phyloP scores from a whole-genome alignment of 1,140 invertebrate species.

The Heterodera schachtii region DNA sequence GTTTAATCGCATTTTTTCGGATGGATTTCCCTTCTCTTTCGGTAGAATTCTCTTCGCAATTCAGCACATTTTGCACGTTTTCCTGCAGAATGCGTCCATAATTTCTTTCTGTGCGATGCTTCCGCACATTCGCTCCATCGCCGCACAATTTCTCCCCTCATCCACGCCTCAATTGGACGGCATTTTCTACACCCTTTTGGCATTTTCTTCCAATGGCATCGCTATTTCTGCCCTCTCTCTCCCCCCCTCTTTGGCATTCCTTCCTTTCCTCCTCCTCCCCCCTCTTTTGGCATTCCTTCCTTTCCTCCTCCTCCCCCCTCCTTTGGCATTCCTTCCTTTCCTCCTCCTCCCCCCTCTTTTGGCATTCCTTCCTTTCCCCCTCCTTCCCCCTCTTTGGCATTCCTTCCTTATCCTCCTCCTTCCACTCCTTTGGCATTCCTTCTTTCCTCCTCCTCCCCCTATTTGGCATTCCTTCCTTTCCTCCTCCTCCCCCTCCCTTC shows the following conservation, averaged over 20 bases:
- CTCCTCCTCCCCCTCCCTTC: background rate
- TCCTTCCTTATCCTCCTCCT: too few species aligned
- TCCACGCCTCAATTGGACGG: slow-evolving; percentile 18
- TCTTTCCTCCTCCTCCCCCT: background rate
- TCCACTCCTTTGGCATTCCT: too few species aligned
- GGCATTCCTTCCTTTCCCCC: too few species aligned
- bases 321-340: too few species aligned
- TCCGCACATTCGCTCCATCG: slow-evolving; percentile 20
- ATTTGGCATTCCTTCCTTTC: background rate
- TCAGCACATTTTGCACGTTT: slow-evolving; percentile 30
- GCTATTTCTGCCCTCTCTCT: too few species aligned
- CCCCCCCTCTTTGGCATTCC: background rate
- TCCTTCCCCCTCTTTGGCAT: too few species aligned
- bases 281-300: background rate
- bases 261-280: background rate
- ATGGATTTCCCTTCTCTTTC: background rate
- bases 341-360: too few species aligned
- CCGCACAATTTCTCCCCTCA: slow-evolving; percentile 20
- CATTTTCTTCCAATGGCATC: background rate
- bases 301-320: background rate
- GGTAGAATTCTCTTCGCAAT: background rate
- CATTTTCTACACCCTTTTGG: background rate
- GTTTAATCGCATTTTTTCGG: too few species aligned
- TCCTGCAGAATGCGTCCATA: slow-evolving; percentile 24
- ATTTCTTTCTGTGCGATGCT: slow-evolving; percentile 15